Conservation (phyloP, 2,797 vertebrate species). For the Eidolon dupreanum region DNA sequence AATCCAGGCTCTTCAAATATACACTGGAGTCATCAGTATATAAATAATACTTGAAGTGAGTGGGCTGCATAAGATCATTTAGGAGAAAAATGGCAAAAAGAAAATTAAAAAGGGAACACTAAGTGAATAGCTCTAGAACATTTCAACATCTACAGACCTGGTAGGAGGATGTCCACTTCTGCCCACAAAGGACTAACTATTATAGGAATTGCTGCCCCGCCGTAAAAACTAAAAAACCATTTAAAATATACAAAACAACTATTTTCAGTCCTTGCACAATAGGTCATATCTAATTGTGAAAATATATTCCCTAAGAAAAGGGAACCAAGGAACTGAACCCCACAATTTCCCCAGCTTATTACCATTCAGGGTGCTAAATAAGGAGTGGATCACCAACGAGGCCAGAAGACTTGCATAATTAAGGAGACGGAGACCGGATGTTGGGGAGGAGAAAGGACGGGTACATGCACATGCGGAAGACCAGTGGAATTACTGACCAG, state of each 20-base stretch:
- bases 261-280: not conserved
- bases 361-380: not conserved
- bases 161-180: not conserved
- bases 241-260: not conserved
- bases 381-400: not conserved
- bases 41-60: slow-evolving; percentile 10
- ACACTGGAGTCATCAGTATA: not conserved
- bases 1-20: not conserved
- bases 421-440: too few species aligned
- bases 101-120: not conserved
- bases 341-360: not conserved
- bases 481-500: not conserved
- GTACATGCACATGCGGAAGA: too few species aligned
- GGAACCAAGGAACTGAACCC: not conserved
- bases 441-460: not conserved
- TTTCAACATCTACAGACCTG: not conserved
- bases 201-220: not conserved
- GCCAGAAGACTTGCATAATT: not conserved
- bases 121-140: not conserved
- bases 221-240: not conserved
- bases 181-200: not conserved
- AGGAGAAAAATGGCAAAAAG: not conserved
- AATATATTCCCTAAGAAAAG: not conserved
- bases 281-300: not conserved
- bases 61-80: not conserved